Percentiles rank a stretch among this genome's conserved stretches.
Conservation (phyloP, 2,888 invertebrate species). For the Diaphora mendica region DNA sequence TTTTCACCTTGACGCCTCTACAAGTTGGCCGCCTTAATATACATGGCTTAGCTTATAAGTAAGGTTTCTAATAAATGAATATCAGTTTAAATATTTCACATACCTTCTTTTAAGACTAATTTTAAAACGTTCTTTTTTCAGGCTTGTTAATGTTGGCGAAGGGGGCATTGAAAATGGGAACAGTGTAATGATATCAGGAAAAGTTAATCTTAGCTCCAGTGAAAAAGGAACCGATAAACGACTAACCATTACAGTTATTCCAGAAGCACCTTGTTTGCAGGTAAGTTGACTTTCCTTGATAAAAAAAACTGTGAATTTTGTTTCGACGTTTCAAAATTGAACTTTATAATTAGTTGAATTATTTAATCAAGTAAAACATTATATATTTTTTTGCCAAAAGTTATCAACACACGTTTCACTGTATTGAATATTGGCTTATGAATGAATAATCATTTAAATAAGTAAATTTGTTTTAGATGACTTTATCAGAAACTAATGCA, state of each 20-base stretch:
- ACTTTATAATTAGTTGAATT: neutral
- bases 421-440: neutral
- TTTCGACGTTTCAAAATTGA: too few species aligned
- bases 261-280: slow-evolving; percentile 93
- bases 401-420: neutral
- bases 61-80: slow-evolving; percentile 56
- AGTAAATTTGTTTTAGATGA: slow-evolving; percentile 81
- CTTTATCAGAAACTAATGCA: slow-evolving; percentile 88
- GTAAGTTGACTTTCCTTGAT: slow-evolving; percentile 69
- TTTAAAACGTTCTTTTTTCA: slow-evolving; percentile 27
- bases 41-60: slow-evolving; percentile 90
- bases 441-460: neutral
- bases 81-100: neutral
- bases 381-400: neutral
- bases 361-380: neutral
- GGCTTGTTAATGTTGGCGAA: slow-evolving; percentile 75
- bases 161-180: slow-evolving; percentile 68
- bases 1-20: slow-evolving; percentile 91
- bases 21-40: slow-evolving; percentile 91
- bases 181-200: slow-evolving; percentile 86
- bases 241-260: slow-evolving; percentile 91
- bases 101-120: slow-evolving; percentile 17
- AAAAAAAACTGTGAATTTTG: too few species aligned
- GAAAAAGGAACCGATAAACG: slow-evolving; percentile 89
- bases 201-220: slow-evolving; percentile 83